Evolutionary conservation across 2,113 vertebrate genomes (phyloP).

Genomic region (Nematolebias whitei): DNA sequence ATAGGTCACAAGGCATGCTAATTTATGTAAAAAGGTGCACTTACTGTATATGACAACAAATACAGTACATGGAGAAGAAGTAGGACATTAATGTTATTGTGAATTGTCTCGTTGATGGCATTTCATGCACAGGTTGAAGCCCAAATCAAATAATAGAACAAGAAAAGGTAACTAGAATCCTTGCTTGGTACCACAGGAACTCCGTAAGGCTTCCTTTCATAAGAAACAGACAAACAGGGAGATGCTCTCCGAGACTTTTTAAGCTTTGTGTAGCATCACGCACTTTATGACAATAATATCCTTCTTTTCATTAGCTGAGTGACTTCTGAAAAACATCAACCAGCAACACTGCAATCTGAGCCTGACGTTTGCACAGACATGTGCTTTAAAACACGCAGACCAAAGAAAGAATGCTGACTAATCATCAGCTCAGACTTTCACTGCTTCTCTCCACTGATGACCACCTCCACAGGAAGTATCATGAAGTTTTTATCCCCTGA

Average conservation of each 20-base stretch:
- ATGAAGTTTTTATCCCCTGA: background rate
- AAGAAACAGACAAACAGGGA: too few relatives aligned
- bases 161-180: slow-evolving; percentile 39
- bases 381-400: slow-evolving; percentile 27
- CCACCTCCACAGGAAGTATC: background rate
- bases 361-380: slow-evolving; percentile 17
- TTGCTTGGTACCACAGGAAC: slow-evolving; percentile 20
- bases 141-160: slow-evolving; percentile 44
- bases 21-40: too few relatives aligned
- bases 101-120: slow-evolving; percentile 12
- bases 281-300: too few relatives aligned
- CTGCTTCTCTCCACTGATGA: background rate
- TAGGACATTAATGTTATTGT: too few relatives aligned
- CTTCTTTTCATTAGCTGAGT: slow-evolving; percentile 67
- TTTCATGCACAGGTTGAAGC: slow-evolving; percentile 9
- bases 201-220: slow-evolving; percentile 54
- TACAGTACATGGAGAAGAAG: too few relatives aligned
- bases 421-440: background rate
- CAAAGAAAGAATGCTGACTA: slow-evolving; percentile 14
- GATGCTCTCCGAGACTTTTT: too few relatives aligned
- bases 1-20: too few relatives aligned
- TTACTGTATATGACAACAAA: too few relatives aligned
- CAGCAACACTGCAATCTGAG: slow-evolving; percentile 55
- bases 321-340: slow-evolving; percentile 43
- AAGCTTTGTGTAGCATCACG: too few relatives aligned